Base-by-base conservation (phyloP, 2,888 invertebrate species). In the Ramazzottius varieornatus region DNA sequence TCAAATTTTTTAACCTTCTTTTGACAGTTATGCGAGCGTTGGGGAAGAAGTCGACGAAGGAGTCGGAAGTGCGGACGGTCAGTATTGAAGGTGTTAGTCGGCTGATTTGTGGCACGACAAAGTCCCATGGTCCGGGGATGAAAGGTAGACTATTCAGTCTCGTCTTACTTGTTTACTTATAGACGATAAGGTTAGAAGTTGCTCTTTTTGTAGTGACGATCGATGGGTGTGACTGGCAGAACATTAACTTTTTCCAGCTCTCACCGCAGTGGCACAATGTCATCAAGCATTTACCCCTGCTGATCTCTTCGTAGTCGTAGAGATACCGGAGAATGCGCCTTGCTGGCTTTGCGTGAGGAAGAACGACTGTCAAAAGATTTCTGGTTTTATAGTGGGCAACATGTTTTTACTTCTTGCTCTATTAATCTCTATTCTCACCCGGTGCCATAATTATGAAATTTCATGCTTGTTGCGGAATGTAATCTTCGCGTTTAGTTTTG, bases 211-310 rank as follows among this genome's bases (percentile, higher is more conserved):
- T 24, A 54, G 54, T 54, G 54, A 24, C 54, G 16, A 54, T 54
- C 54, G 54, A 54, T 24, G 54, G 54, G 16, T 54, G 54, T 29
- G 54, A 54, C 29, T 54, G 54, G 54, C 54, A 54, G n/a, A 16
- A 54, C 29, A 54, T 54, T 24, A 54, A 54, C 54, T 54, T 54
- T 29, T 54, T 54, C 54, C 54, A 54, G 29, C 54, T 54, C 4
- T 54, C 54, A 29, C 20, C 54, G 54, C 54, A 16, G n/a, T 54
- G 54, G 54, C 54, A 54, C 24, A 16, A 8, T 24, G 24, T 8
- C 4, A 29, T 54, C 54, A 54, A 54, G 29, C 4, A 8, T 8
- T 29, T 54, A 4, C 54, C 54, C 54, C 54, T 54, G 54, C 54
- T 54, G 54, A 54, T 54, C 54, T 54, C 40, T 8, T 20, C 8